A percentile compares a stretch with the other conserved stretches of the same genome.
Evolutionary conservation across 2,888 invertebrate genomes (phyloP).

Genomic region (Parochlus steinenii): DNA sequence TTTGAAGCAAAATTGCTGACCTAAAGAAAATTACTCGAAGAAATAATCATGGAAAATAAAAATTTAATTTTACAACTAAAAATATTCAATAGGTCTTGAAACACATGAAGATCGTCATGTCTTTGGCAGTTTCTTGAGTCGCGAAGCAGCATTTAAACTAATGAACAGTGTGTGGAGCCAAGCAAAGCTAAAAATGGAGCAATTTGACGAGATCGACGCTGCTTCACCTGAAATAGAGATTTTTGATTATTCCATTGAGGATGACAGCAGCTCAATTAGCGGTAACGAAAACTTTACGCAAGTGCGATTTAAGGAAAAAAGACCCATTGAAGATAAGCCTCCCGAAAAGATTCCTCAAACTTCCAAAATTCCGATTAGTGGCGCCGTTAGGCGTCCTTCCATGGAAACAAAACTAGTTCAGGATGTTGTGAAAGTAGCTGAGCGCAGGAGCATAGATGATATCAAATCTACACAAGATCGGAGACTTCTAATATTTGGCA

Average conservation of each 20-base stretch:
- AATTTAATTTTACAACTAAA: too few relatives aligned
- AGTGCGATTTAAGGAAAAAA: constrained; percentile 18
- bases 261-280: constrained; percentile 37
- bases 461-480: constrained; percentile 1
- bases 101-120: constrained; percentile 76
- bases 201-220: constrained; percentile 24
- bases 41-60: too few relatives aligned
- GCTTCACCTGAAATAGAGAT: constrained; percentile 25
- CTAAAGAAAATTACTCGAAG: too few relatives aligned
- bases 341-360: background rate
- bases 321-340: background rate
- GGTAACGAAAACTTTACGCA: constrained; percentile 36
- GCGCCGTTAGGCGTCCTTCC: too few relatives aligned
- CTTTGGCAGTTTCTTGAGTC: constrained; percentile 76
- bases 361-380: background rate
- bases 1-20: too few relatives aligned
- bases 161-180: constrained; percentile 73
- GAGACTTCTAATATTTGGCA: constrained; percentile 3
- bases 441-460: background rate
- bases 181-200: constrained; percentile 20
- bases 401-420: background rate
- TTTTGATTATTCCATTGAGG: constrained; percentile 31
- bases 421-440: background rate
- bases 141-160: constrained; percentile 73
- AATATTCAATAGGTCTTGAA: too few relatives aligned